phyloP scores from a whole-genome alignment of 2,888 invertebrate genomes.

The Hermaeophaga mercurialis region DNA sequence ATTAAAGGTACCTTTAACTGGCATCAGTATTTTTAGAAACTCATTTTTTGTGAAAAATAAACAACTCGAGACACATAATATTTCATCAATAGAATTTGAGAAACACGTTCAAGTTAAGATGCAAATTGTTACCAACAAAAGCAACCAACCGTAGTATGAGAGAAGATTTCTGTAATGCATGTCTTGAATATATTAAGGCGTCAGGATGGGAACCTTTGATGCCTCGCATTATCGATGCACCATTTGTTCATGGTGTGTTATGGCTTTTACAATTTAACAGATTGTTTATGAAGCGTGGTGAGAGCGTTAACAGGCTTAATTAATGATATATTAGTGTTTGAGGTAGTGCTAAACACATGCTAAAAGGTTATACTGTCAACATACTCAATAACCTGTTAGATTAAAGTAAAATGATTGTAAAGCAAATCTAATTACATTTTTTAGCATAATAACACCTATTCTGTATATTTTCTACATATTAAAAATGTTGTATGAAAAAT shows the following conservation, averaged over 20 bases:
- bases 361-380: no score
- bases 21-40: not conserved
- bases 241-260: slow-evolving; percentile 6
- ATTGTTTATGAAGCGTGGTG: not conserved
- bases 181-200: not conserved
- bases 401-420: no score
- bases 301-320: slow-evolving; percentile 8
- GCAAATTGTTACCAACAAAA: slow-evolving; percentile 6
- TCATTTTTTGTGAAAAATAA: not conserved
- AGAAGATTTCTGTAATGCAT: slow-evolving; percentile 5
- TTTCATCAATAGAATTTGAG: not conserved
- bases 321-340: not conserved
- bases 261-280: slow-evolving; percentile 8
- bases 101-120: not conserved
- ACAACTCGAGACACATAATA: not conserved
- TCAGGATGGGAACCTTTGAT: slow-evolving; percentile 1
- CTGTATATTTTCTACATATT: no score
- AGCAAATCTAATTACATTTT: no score
- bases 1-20: no score
- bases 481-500: no score
- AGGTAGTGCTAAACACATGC: not conserved
- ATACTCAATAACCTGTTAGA: no score
- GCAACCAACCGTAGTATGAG: not conserved
- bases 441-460: no score
- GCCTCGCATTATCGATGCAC: slow-evolving; percentile 7